These are phyloP conservation scores for Tichodroma muraria DNA, from an alignment of 2,113 vertebrate genomes.

Conservation along the genomic window DNA sequence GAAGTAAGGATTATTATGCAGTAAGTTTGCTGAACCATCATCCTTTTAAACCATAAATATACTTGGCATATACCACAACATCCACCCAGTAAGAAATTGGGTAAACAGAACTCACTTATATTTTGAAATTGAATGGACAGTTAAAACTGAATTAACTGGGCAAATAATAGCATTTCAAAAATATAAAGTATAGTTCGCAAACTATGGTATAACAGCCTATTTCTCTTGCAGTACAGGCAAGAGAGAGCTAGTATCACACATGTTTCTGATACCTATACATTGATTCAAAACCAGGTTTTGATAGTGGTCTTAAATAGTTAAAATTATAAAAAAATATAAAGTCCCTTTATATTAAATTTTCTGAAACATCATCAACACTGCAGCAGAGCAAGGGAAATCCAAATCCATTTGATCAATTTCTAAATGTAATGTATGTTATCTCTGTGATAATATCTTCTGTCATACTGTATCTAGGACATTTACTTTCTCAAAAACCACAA, in stretches of 20 bases:
- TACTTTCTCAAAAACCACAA: not conserved
- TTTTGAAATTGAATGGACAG: constrained; percentile 23
- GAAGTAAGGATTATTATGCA: constrained; percentile 50
- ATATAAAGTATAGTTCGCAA: not conserved
- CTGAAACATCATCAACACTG: not conserved
- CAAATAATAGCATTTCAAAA: constrained; percentile 10
- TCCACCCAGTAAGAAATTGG: not conserved
- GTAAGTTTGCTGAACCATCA: constrained; percentile 42
- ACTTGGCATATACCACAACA: not conserved
- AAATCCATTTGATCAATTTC: not conserved
- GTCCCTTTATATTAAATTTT: not conserved
- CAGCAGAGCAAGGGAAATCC: not conserved
- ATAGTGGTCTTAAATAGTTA: not conserved
- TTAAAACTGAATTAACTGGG: constrained; percentile 10
- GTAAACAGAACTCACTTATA: not conserved
- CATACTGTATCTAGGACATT: not conserved
- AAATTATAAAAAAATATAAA: not conserved
- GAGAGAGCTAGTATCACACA: not conserved
- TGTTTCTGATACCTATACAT: not conserved
- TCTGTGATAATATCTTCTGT: not conserved
- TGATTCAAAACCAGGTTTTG: not conserved
- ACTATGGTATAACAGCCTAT: not conserved
- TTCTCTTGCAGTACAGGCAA: not conserved
- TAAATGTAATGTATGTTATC: not conserved
- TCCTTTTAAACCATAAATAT: constrained; percentile 43